Conservation (phyloP, 2,113 vertebrate species). For the Paralichthys olivaceus region DNA sequence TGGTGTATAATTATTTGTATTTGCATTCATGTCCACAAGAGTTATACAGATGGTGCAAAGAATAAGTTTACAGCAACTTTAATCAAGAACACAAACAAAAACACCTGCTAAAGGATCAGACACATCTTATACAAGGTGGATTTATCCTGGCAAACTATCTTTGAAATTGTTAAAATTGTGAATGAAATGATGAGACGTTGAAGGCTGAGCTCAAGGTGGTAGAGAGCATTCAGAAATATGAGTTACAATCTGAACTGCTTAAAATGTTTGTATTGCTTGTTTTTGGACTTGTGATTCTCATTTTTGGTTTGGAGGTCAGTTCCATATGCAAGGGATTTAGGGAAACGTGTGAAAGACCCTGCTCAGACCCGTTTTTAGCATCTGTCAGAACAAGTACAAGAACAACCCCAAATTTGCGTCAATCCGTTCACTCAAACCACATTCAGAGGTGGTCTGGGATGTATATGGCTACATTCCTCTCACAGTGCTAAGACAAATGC, state of each 20-base stretch:
- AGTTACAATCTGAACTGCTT: background rate
- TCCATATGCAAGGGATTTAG: background rate
- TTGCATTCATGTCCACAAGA: slow-evolving; percentile 44
- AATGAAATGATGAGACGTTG: background rate
- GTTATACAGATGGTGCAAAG: slow-evolving; percentile 2
- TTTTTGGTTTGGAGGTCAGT: background rate
- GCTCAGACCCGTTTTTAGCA: too few relatives aligned
- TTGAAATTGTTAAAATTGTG: background rate
- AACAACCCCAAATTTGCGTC: too few relatives aligned
- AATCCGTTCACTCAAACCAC: too few relatives aligned
- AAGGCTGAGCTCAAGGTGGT: background rate
- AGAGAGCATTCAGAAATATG: background rate
- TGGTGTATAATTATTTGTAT: slow-evolving; percentile 36
- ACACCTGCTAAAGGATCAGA: background rate
- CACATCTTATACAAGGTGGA: background rate
- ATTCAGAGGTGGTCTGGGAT: too few relatives aligned
- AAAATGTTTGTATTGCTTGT: background rate
- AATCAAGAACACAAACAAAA: slow-evolving; percentile 2
- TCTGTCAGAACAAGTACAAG: too few relatives aligned
- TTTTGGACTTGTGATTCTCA: background rate
- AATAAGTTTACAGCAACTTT: slow-evolving; percentile 30
- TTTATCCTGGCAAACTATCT: background rate
- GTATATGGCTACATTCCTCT: too few relatives aligned
- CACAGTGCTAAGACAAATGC: too few relatives aligned
- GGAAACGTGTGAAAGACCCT: background rate